Base-by-base conservation (phyloP, 2,797 vertebrate species). In the Sebastes oblongus region DNA sequence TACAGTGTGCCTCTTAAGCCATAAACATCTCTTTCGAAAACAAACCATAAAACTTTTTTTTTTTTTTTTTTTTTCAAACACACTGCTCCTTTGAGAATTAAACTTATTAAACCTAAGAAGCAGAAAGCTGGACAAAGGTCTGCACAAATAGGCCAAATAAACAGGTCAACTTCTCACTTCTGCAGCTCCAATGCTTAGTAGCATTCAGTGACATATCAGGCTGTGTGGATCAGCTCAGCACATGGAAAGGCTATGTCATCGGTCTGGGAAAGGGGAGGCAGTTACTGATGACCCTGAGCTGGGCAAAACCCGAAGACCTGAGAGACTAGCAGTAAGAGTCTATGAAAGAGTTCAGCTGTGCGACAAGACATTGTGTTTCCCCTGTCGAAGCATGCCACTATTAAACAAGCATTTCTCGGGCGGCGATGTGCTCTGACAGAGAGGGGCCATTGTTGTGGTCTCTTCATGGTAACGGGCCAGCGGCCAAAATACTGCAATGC, bases 391-490 rank as follows among this genome's bases (percentile, higher is more conserved):
- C 86, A 84, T 68, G 86, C 80, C 86, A 83, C 87, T 81, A 87
- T 91, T 90, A 92, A 95, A 92, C 85, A 92, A 92, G 90, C 89
- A 93, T 93, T 93, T 90, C 87, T 89, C 34, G 6, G 85, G 84
- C 91, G 50, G 87, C 24, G 76, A 90, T 90, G 77, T 78, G 75
- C 88, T 80, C 89, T 36, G 87, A 91, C 89, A 91, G 90, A 92
- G 90, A 92, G 91, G 84, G 73, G 72, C 91, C 90, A 91, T 93
- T 94, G 93, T 94, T 90, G 88, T 88, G 88, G 89, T 85, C 86
- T 90, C 86, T 90, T 90, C 93, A 82, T 91, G 87, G 92, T 90
- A 92, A 93, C 88, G 68, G 90, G 89, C 90, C 75, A 9, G 87
- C 75, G 50, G 93, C 93, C 93, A 92, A 89, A 92, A 92, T 88